These are phyloP conservation scores for Desmodus rotundus DNA, from an alignment of 2,113 vertebrate genomes.

Conservation along the genomic window DNA sequence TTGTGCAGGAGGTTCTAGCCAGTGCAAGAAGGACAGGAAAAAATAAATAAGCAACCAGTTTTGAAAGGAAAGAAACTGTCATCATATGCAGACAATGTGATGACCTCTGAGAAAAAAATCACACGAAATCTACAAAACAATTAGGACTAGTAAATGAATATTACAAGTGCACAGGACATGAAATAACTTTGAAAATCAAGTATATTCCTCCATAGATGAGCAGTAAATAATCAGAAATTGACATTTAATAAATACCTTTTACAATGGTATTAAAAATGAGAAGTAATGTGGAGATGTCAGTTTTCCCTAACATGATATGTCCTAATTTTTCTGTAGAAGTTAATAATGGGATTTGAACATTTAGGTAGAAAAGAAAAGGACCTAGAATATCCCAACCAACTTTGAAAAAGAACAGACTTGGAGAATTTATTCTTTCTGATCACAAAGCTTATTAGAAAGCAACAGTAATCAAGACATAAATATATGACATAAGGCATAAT, in stretches of 20 bases:
- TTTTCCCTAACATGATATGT: neutral
- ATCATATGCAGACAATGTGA: conserved; percentile 19
- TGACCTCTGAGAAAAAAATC: conserved; percentile 27
- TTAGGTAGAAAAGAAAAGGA: neutral
- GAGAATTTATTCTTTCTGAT: neutral
- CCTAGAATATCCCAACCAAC: conserved; percentile 19
- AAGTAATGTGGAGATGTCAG: neutral
- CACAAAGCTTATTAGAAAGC: neutral
- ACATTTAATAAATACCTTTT: neutral
- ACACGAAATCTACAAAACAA: neutral
- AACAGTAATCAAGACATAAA: neutral
- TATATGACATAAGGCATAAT: too few species aligned
- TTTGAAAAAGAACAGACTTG: neutral
- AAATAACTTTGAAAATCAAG: conserved; percentile 3
- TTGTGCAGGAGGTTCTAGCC: neutral
- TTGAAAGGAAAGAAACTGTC: conserved; percentile 5
- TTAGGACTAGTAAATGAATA: neutral
- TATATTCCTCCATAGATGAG: conserved; percentile 15
- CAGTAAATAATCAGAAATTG: neutral
- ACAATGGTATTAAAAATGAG: conserved; percentile 8
- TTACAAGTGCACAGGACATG: neutral
- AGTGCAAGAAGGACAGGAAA: neutral
- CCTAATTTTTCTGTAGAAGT: neutral
- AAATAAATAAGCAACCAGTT: neutral
- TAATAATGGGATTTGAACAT: neutral